Evolutionary conservation across 2,113 vertebrate species (phyloP), one percentile per base, ranked within the genome.

Genomic region (Istiophorus platypterus): DNA sequence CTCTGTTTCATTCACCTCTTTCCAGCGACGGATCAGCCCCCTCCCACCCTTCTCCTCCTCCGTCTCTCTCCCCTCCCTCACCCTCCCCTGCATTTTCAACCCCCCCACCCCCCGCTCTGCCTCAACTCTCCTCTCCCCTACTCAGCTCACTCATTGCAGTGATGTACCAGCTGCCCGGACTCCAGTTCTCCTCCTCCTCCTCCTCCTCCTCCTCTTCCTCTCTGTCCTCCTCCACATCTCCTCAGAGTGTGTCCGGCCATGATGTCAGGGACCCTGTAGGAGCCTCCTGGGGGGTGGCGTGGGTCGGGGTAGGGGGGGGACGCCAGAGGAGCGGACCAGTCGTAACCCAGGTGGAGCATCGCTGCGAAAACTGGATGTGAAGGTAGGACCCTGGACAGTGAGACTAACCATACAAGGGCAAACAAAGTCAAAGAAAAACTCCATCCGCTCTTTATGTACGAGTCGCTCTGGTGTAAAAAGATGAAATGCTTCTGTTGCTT

Each of bases 81-180:
- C 80, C 47, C 73, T 24, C 37, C 27, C 27, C 31, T 54, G n/a
- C 69, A 26, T 56, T 57, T 65, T 73, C 68, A 54, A 75, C 80
- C 86, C 82, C 61, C 79, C n/a, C n/a, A n/a, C n/a, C n/a, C n/a
- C n/a, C n/a, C n/a, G n/a, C n/a, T 84, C 78, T 78, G 62, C 51
- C 67, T 82, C 84, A 54, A 73, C 27, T 71, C 83, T 78, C 75
- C 75, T 26, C 58, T 65, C 69, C 69, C 73, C 27, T n/a, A n/a
- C 78, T 80, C 66, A 14, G 26, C 77, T 93, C 84, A 81, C 76
- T 92, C 39, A 17, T 39, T 78, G 90, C 81, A 92, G 90, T 88
- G 88, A 93, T 94, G 93, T 61, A 68, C 85, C 22, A 37, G 71
- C 88, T 66, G 80, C 79, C 61, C 76, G 88, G 78, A 85, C 76